Evolutionary conservation across 2,797 vertebrate species (phyloP), one percentile per base, ranked within the genome.

Genomic region (Esox lucius): DNA sequence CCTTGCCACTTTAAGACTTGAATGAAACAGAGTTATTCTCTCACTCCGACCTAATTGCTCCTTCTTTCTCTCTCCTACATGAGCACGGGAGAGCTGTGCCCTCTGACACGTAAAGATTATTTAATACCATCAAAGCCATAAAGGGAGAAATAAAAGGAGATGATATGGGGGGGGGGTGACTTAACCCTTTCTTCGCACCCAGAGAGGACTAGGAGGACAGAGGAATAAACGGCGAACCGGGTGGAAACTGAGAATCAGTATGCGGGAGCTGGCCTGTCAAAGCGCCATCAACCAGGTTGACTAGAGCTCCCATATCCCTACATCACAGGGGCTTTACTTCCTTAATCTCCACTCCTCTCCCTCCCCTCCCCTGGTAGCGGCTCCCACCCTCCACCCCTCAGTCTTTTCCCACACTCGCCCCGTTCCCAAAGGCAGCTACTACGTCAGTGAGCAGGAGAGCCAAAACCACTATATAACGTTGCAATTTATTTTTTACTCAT

Each of bases 111-210:
- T 90, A 91, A 93, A 92, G 90, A 94, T 92, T 93, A 90, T 93
- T 94, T 94, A 94, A 94, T 92, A 91, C 91, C 91, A 93, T 94
- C 93, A 93, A 94, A 94, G 92, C 88, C 82, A 80, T 86, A 83
- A 90, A 91, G 86, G 81, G 76, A 88, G 84, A 84, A 90, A 87
- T 86, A 86, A 89, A 91, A 86, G 81, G 75, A 66, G 62, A 3
- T 11, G 74, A 22, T 48, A 28, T 72, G 74, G 28, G 65, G 74
- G 28, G 65, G 39, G 35, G 78, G 71, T 61, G 73, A 26, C 73
- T 88, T 90, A 89, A 90, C 89, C 76, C 83, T 84, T 66, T 16
- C 5, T n/a, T 76, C 78, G 72, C 68, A 42, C 61, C 69, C 68
- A 4, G 49, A 35, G 66, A 59, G 72, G 49, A 67, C 71, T 74